Evolutionary conservation across 1,140 invertebrate genomes (phyloP).

Genomic region (Drosophila nebulosa): DNA sequence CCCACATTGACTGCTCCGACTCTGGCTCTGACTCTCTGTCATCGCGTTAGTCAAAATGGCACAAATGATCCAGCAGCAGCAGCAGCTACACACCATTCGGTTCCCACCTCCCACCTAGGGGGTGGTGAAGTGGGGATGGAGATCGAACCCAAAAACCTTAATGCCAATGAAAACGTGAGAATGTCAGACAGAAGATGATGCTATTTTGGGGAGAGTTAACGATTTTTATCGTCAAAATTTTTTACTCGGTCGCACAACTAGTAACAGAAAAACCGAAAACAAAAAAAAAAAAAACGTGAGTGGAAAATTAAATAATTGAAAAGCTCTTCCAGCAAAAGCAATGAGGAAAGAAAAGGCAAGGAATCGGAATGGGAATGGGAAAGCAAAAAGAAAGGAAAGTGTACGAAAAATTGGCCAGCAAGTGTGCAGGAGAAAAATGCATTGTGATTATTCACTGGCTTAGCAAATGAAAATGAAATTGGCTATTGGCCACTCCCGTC

Average conservation of each 20-base stretch:
- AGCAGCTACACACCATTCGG: slow-evolving; percentile 18
- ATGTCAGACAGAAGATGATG: slow-evolving; percentile 69
- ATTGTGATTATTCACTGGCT: slow-evolving; percentile 77
- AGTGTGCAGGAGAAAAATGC: slow-evolving; percentile 50
- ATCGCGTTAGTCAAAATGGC: slow-evolving; percentile 36
- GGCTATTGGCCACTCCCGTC: slow-evolving; percentile 53
- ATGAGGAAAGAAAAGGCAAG: background rate
- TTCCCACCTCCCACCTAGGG: background rate
- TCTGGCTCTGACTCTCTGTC: slow-evolving; percentile 21
- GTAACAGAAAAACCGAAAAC: slow-evolving; percentile 32
- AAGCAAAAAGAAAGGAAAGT: slow-evolving; percentile 28
- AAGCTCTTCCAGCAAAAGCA: slow-evolving; percentile 29
- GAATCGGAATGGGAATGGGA: background rate
- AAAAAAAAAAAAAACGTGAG: slow-evolving; percentile 62
- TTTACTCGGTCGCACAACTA: slow-evolving; percentile 48
- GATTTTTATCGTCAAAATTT: slow-evolving; percentile 71
- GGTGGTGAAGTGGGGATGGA: slow-evolving; percentile 45
- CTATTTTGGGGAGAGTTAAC: slow-evolving; percentile 51
- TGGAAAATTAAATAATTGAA: slow-evolving; percentile 79
- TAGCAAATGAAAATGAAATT: slow-evolving; percentile 75
- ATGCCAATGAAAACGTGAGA: slow-evolving; percentile 78
- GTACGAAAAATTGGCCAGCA: slow-evolving; percentile 53
- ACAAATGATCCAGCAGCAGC: slow-evolving; percentile 59
- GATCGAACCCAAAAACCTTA: slow-evolving; percentile 59
- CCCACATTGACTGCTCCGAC: background rate